Evolutionary conservation across 2,797 vertebrate species (phyloP), one percentile per base, ranked within the genome.

Genomic region (Hyperoplus immaculatus): DNA sequence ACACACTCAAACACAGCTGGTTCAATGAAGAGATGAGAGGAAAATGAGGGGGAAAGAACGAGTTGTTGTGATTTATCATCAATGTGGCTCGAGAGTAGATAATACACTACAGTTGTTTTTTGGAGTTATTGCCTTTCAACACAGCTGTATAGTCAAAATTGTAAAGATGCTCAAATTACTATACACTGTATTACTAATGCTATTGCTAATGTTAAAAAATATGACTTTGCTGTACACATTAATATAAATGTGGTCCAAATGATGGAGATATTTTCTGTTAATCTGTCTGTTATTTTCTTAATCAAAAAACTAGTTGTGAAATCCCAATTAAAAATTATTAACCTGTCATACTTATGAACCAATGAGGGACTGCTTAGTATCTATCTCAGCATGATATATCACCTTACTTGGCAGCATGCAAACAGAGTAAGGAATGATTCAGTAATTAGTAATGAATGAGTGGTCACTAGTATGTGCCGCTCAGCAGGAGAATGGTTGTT

Each of bases 371-470:
- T n/a, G 36, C 45, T 41, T 10, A 4, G 45, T 70, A 10, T 42
- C 6, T n/a, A 13, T 29, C 41, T 46, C 58, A 54, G 14, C 13
- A n/a, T 29, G 50, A 45, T 61, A 16, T 38, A 62, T 56, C 39
- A 8, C 77, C 69, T 58, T 6, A 29, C 39, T 39, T 13, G 39
- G 13, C 10, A 13, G 15, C 3, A 39, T 7, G 18, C n/a, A 65
- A 10, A 56, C 53, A 69, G 29, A 49, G 15, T 46, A 53, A 65
- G 4, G n/a, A 16, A 66, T 18, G 15, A 56, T 13, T 41, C 21
- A 60, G 61, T 13, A 59, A 66, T 66, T 42, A 65, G 39, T 46
- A 46, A 51, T 58, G 12, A 57, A 65, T 53, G 29, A 59, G n/a
- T 42, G 4, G n/a, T 65, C 14, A 29, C 6, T 66, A 15, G 10